These are phyloP conservation scores for Perca schrenkii DNA, from an alignment of 2,113 vertebrate species.

Conservation along the genomic window DNA sequence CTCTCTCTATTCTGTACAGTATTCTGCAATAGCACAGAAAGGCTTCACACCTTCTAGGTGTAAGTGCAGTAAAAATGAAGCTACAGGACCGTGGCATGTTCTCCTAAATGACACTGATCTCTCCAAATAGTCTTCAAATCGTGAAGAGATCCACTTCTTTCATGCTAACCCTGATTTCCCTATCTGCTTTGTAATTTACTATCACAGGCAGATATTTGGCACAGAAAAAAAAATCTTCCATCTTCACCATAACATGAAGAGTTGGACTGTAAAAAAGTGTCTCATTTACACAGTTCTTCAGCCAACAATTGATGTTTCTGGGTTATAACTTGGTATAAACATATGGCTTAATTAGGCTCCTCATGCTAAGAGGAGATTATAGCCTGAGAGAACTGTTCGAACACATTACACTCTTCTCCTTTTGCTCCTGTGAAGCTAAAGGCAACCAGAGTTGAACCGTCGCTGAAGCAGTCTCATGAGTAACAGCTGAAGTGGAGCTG, in stretches of 20 bases:
- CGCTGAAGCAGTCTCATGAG: constrained; percentile 42
- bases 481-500: constrained; percentile 46
- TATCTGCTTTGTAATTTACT: constrained; percentile 41
- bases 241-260: constrained; percentile 27
- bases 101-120: neutral
- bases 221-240: constrained; percentile 13
- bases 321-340: constrained; percentile 67
- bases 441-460: constrained; percentile 52
- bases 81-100: neutral
- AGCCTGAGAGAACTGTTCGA: constrained; percentile 66
- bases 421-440: constrained; percentile 59
- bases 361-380: constrained; percentile 72
- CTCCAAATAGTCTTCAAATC: constrained; percentile 13
- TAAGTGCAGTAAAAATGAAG: constrained; percentile 6
- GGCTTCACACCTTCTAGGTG: neutral
- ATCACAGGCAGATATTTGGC: constrained; percentile 37
- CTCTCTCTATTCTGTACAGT: neutral
- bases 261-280: constrained; percentile 45
- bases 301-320: constrained; percentile 62
- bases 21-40: constrained; percentile 7
- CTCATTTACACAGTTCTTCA: constrained; percentile 49
- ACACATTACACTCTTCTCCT: constrained; percentile 64
- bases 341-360: constrained; percentile 70
- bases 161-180: constrained; percentile 39
- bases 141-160: constrained; percentile 23